Evolutionary conservation across 2,113 vertebrate species (phyloP).

Genomic region (Podarcis raffonei): DNA sequence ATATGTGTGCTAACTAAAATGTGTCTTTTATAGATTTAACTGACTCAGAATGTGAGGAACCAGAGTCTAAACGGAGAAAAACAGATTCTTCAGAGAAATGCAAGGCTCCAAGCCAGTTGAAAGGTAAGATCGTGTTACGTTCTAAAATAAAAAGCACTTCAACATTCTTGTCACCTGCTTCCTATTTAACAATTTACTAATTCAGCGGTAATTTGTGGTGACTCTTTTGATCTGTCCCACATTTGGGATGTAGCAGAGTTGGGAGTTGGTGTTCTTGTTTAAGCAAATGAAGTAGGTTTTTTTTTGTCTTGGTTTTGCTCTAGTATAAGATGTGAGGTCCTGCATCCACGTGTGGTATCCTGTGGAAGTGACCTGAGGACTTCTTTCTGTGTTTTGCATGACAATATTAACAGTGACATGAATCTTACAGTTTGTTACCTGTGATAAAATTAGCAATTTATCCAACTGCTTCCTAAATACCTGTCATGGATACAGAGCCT

Average conservation of each 20-base stretch:
- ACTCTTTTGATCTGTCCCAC: background rate
- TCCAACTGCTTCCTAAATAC: too few species aligned
- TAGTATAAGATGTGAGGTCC: background rate
- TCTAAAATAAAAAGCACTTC: background rate
- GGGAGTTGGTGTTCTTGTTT: background rate
- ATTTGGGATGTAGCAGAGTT: background rate
- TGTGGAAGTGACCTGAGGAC: background rate
- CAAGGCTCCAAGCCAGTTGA: slow-evolving; percentile 31
- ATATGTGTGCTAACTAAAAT: background rate
- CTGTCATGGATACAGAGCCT: too few species aligned
- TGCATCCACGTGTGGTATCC: background rate
- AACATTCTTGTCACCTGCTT: background rate
- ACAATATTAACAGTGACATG: background rate
- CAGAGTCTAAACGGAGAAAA: slow-evolving; percentile 62
- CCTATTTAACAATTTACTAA: background rate
- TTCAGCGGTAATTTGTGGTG: background rate
- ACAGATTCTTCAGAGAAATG: slow-evolving; percentile 22
- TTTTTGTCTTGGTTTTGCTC: background rate
- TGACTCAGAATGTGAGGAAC: slow-evolving; percentile 54
- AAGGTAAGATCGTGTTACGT: slow-evolving; percentile 40
- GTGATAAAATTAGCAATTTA: too few species aligned
- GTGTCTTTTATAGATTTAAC: slow-evolving; percentile 46
- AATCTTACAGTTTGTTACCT: background rate
- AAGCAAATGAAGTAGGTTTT: too few species aligned
- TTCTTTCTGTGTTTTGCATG: background rate